A percentile compares a stretch with the other conserved stretches of the same genome.
Evolutionary conservation across 1,140 invertebrate species (phyloP).

Genomic region (Branchinecta lynchi): DNA sequence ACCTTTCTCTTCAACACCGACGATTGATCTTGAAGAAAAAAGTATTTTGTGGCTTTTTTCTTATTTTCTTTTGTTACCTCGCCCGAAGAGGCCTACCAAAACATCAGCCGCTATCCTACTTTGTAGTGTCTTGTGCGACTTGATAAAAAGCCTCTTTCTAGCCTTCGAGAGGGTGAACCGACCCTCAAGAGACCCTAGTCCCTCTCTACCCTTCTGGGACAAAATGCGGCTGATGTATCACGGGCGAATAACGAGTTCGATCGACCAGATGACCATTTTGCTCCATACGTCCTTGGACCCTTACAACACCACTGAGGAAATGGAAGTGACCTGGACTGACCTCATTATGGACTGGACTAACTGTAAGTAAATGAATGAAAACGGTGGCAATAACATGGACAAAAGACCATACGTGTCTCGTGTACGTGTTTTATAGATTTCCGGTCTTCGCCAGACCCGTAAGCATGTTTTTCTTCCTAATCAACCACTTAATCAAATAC

Average conservation of each 20-base stretch:
- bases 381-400: no score
- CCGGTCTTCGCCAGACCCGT: no score
- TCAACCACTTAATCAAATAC: no score
- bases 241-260: slow-evolving; percentile 71
- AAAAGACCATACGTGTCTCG: no score
- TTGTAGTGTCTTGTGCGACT: not conserved
- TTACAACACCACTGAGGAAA: slow-evolving; percentile 96
- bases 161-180: slow-evolving; percentile 65
- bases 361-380: slow-evolving; percentile 37
- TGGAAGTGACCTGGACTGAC: slow-evolving; percentile 89
- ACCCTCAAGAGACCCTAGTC: slow-evolving; percentile 82
- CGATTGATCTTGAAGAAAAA: no score
- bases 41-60: no score
- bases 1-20: no score
- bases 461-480: no score
- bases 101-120: not conserved
- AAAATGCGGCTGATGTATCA: slow-evolving; percentile 85
- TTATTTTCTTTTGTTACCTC: no score
- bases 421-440: no score
- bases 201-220: slow-evolving; percentile 90
- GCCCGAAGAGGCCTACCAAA: no score
- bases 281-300: slow-evolving; percentile 91
- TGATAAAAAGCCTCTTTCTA: slow-evolving; percentile 34
- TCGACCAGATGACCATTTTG: slow-evolving; percentile 67
- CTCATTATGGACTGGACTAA: slow-evolving; percentile 90